Percentiles rank a stretch among this genome's conserved stretches.
These are phyloP conservation scores for Bombus picipes DNA, from an alignment of 1,140 invertebrate genomes.

Conservation along the genomic window DNA sequence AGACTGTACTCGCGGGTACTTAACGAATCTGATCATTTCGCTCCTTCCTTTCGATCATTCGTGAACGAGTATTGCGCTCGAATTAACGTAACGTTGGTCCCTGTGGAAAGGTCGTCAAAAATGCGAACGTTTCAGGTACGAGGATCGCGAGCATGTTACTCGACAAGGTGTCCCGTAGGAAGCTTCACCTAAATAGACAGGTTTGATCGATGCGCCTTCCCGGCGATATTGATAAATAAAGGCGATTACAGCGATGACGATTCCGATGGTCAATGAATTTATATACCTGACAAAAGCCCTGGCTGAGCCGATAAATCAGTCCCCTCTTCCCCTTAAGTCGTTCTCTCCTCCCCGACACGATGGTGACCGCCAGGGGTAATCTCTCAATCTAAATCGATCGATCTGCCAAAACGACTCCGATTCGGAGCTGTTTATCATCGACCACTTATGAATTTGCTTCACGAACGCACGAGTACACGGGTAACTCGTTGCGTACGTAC, in stretches of 20 bases:
- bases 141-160: background rate
- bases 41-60: background rate
- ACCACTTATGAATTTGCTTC: constrained; percentile 68
- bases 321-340: background rate
- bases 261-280: constrained; percentile 70
- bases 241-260: constrained; percentile 71
- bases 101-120: too few species aligned
- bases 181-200: constrained; percentile 63
- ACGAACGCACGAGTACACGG: constrained; percentile 34
- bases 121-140: background rate
- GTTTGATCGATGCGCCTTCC: constrained; percentile 64
- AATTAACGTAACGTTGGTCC: background rate
- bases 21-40: too few species aligned
- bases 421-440: constrained; percentile 73
- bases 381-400: constrained; percentile 80
- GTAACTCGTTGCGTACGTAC: constrained; percentile 29
- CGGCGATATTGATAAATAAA: constrained; percentile 71
- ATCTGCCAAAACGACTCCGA: constrained; percentile 74
- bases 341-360: constrained; percentile 28
- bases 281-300: constrained; percentile 66
- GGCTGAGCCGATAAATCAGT: constrained; percentile 75
- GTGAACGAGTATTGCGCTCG: background rate
- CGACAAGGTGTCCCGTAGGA: constrained; percentile 46
- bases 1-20: too few species aligned
- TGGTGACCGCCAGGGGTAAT: constrained; percentile 73